These are phyloP conservation scores for Chrysaora quinquecirrha DNA, from an alignment of 30 jellyfish, hydroid and myxozoan genomes.

Conservation along the genomic window DNA sequence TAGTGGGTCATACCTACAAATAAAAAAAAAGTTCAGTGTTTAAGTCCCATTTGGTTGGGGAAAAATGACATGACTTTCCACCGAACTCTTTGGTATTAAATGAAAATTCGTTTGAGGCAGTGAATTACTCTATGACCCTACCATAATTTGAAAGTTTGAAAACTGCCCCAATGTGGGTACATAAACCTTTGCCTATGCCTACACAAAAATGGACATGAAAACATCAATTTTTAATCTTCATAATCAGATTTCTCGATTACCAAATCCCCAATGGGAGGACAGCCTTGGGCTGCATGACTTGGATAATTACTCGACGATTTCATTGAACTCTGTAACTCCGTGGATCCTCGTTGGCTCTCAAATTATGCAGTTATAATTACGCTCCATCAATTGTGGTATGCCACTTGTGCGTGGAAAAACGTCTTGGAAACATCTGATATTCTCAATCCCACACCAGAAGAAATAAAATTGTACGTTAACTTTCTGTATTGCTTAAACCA, in stretches of 20 bases:
- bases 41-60: too few species aligned
- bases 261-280: too few species aligned
- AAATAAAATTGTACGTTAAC: background rate
- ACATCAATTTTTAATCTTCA: too few species aligned
- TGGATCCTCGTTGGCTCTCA: background rate
- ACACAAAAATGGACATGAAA: too few species aligned
- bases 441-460: background rate
- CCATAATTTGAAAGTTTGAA: too few species aligned
- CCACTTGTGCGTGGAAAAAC: background rate
- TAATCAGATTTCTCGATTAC: too few species aligned
- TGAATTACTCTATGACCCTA: too few species aligned
- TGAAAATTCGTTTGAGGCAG: background rate
- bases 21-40: background rate
- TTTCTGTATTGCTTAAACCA: background rate
- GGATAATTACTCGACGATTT: too few species aligned
- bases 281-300: too few species aligned
- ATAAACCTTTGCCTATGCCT: background rate
- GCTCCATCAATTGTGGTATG: background rate
- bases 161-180: too few species aligned
- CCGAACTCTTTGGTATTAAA: background rate
- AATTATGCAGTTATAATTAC: background rate
- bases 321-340: too few species aligned
- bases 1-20: constrained; percentile 87
- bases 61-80: background rate
- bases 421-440: background rate